Evolutionary conservation across 1,140 invertebrate genomes (phyloP), one percentile per base, ranked within the genome.

Genomic region (Zeugodacus cucurbitae): DNA sequence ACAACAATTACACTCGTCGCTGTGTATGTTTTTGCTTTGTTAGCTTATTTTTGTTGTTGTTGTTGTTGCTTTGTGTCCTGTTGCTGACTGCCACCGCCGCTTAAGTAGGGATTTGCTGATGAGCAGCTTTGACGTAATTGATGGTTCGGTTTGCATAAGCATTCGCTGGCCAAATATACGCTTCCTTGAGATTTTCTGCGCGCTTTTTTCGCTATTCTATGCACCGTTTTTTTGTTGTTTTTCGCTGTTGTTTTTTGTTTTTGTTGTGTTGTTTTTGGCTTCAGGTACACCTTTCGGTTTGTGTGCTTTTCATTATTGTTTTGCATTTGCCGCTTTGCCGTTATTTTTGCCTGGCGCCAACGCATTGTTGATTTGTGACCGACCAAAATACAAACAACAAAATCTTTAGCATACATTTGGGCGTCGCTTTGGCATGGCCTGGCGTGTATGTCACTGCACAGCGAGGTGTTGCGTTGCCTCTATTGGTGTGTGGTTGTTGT

Each of bases 101-200:
- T 74, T 74, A 74, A 74, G 70, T 41, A 74, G 70, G 70, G 70
- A 74, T 74, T 74, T 74, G 70, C 37, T 74, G 70, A 74, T 74
- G 32, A 41, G 70, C 34, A 74, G 70, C 70, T 74, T 29, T 74
- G 37, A 74, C 70, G 70, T 74, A 74, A 74, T 74, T 74, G 70
- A 74, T 74, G 32, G 70, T 10, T 74, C 37, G 70, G 70, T 74
- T 74, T 74, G 70, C 37, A 74, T 74, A 74, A 74, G 70, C 70
- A 74, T 74, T 74, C 10, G 70, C 34, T 44, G 32, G 70, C 34
- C 37, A 74, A 74, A 74, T 74, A 74, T 44, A 17, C 37, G 37
- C 37, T 74, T 22, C 70, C 70, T 74, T 41, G 14, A 41, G 70
- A 74, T 34, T 67, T 67, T 74, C 34, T 44, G 20, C 3, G 20